Conservation (phyloP, 2,797 vertebrate genomes). For the Falco cherrug region DNA sequence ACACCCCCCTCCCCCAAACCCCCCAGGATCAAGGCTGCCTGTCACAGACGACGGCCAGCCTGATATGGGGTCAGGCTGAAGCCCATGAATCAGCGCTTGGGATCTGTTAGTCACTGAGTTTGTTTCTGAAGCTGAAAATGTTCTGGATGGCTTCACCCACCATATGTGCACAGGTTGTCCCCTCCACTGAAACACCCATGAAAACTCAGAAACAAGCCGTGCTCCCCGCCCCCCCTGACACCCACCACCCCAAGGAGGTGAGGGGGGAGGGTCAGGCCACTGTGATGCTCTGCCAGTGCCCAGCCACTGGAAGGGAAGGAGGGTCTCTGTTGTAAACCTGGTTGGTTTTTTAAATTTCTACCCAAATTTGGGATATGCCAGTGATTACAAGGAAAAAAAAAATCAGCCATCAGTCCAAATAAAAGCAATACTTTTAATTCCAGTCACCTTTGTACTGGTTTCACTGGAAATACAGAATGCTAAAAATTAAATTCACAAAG, state of each 20-base stretch:
- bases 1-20: rapidly evolving
- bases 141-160: not conserved
- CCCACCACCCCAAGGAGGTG: rapidly evolving
- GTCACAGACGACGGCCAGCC: not conserved
- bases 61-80: not conserved
- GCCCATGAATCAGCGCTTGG: rapidly evolving
- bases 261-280: rapidly evolving
- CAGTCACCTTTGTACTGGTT: not conserved
- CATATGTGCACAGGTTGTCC: rapidly evolving
- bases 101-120: not conserved
- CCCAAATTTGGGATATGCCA: not conserved
- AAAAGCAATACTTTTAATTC: not conserved
- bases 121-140: not conserved
- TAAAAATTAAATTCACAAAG: not conserved
- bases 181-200: not conserved
- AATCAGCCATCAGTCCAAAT: not conserved
- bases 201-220: not conserved
- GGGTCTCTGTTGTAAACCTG: not conserved
- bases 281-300: not conserved
- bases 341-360: not conserved
- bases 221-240: no score
- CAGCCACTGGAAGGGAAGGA: not conserved
- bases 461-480: not conserved
- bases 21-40: rapidly evolving
- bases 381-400: rapidly evolving